Percentiles rank a stretch among this genome's conserved stretches.
These are phyloP conservation scores for Thunnus maccoyii DNA, from an alignment of 2,113 vertebrate genomes.

Conservation along the genomic window DNA sequence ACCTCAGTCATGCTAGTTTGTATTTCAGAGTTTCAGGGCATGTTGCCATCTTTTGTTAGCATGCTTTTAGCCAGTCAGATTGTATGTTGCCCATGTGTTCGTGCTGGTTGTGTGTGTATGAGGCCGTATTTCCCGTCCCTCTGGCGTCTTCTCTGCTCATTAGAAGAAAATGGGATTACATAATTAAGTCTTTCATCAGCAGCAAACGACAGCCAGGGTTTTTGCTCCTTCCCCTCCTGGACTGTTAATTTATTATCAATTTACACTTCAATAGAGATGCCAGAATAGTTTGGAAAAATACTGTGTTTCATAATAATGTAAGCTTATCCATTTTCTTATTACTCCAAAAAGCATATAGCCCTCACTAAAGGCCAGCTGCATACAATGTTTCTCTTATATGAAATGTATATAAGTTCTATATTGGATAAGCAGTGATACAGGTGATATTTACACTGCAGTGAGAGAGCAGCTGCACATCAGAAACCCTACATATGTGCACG, in stretches of 20 bases:
- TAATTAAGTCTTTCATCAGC: slow-evolving; percentile 78
- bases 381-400: not conserved
- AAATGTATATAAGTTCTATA: not conserved
- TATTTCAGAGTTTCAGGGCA: too few relatives aligned
- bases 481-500: not conserved
- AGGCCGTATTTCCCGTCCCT: slow-evolving; percentile 39
- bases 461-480: slow-evolving; percentile 18
- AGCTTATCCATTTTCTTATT: not conserved
- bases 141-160: slow-evolving; percentile 53
- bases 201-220: slow-evolving; percentile 42
- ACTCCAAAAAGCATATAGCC: not conserved
- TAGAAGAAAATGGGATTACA: slow-evolving; percentile 74
- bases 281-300: slow-evolving; percentile 43
- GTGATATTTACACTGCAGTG: not conserved
- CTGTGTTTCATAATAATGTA: slow-evolving; percentile 27
- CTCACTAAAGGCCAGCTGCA: not conserved
- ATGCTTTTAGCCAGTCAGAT: slow-evolving; percentile 36
- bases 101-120: not conserved
- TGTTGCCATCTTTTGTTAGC: slow-evolving; percentile 25
- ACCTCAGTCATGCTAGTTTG: too few relatives aligned
- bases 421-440: not conserved
- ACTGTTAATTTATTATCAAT: slow-evolving; percentile 63
- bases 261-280: slow-evolving; percentile 60
- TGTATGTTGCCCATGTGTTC: slow-evolving; percentile 4
- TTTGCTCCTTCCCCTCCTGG: not conserved